Base-by-base conservation (phyloP, 2,888 invertebrate genomes). In the Gibbula magus region DNA sequence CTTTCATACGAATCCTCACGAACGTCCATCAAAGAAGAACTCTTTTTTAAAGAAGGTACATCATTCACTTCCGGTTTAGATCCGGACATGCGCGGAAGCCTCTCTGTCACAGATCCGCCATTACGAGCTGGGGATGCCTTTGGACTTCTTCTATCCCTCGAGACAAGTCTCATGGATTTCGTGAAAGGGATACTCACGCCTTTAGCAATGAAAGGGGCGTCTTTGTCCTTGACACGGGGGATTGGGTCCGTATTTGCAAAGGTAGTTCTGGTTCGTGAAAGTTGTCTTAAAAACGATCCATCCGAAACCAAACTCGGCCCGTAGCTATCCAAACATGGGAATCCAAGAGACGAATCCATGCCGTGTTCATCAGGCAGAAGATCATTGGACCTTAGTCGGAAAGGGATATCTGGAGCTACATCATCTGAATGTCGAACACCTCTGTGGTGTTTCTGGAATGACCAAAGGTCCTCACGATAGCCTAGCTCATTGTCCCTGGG, bases 401-500 rank as follows among this genome's bases (percentile, higher is more conserved):
- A 61, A 2, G 61, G 61, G 16, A 61, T 61, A 25, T 61, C 29
- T 16, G 61, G 61, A 13, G 18, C 16, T 4, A 13, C 10, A 13
- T 61, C 61, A 29, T 29, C 61, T 61, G 25, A 25, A 61, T 29
- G 29, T 25, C 51, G n/a, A 13, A 83, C 83, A 13, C 83, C 83
- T 16, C 83, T 35, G 51, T 83, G 77, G 54, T 75, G 67, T 54
- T 78, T 81, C 18, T 83, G 83, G 32, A 81, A 83, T n/a, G 75
- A 78, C 81, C 81, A 83, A 8, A 83, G 35, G 45, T 80, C 79
- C 66, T 83, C 81, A 22, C 83, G 75, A 52, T 77, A 67, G 7
- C 32, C 53, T 25, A 76, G 75, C 8, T 78, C 83, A 2, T 81
- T 78, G 74, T 83, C 83, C 20, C 77, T 61, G 0, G 83, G 83